Evolutionary conservation across 2,797 vertebrate genomes (phyloP), one percentile per base, ranked within the genome.

Genomic region (Austrolebias charrua): DNA sequence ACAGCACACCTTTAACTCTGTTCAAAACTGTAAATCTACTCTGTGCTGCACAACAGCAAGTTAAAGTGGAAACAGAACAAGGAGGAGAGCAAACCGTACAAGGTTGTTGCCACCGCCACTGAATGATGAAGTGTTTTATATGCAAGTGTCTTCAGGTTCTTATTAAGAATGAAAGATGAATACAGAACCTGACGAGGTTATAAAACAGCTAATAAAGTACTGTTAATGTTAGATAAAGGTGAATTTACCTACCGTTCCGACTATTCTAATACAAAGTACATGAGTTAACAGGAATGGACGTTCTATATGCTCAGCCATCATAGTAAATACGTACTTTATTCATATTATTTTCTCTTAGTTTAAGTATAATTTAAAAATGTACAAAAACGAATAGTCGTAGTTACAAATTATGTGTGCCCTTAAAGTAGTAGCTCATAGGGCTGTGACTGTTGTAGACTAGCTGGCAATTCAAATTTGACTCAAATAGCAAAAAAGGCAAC

Each of bases 1-100:
- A 10, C 35, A 33, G 47, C 53, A 55, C 63, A 55, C 40, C 55
- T 57, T 43, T 43, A 31, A 57, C 51, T 10, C 31, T 55, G 28
- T 19, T 45, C 45, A 20, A 35, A 16, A 54, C 50, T 28, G 19
- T 56, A 29, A 56, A 49, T 31, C 38, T 12, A 48, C 24, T 48
- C 13, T 18, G 19, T 6, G 4, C 24, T 14, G 42, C 31, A 55
- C 61, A 63, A 55, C 5, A n/a, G 16, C 20, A n/a, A 16, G 35
- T 31, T 52, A 6, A 19, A 44, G 24, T 11, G 18, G 31, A 33
- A 35, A 18, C 40, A 19, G 33, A 44, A 44, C 20, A 59, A 38
- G 29, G 29, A 33, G 55, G 48, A 20, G 43, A 59, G 45, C 29
- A 48, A 48, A 20, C 33, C 12, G 29, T 35, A 16, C 45, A 59